Percentiles rank a stretch among this genome's conserved stretches.
phyloP scores from a whole-genome alignment of 2,797 vertebrate species.

The Champsocephalus esox region DNA sequence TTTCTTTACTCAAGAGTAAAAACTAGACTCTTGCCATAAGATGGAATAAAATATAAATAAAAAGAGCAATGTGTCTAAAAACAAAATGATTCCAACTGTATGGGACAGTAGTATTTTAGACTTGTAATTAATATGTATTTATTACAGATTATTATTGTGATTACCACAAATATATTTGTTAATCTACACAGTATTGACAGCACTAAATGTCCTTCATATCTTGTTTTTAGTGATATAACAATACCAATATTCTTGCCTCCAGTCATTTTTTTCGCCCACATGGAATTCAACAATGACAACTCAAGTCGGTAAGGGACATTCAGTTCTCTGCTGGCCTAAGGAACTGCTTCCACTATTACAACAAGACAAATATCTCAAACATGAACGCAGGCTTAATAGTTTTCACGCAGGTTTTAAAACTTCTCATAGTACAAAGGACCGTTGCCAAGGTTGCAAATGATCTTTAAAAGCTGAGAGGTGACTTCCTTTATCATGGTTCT shows the following conservation, averaged over 20 bases:
- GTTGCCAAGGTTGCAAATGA: not conserved
- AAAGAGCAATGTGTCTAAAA: too few species aligned
- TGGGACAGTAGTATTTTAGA: too few species aligned
- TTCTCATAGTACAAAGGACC: not conserved
- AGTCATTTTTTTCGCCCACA: conserved; percentile 14
- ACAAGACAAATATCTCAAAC: not conserved
- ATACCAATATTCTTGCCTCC: conserved; percentile 19
- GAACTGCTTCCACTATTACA: not conserved
- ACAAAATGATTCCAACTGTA: too few species aligned
- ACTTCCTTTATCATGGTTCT: too few species aligned
- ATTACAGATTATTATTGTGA: too few species aligned
- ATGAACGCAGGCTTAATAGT: not conserved
- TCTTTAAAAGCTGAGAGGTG: not conserved
- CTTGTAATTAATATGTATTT: too few species aligned
- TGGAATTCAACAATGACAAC: conserved; percentile 33
- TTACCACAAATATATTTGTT: too few species aligned
- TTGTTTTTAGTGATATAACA: conserved; percentile 5
- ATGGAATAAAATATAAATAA: too few species aligned
- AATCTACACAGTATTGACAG: too few species aligned
- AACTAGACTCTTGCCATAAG: too few species aligned
- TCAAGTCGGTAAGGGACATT: conserved; percentile 14
- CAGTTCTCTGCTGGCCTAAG: conserved; percentile 19
- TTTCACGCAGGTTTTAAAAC: conserved; percentile 7
- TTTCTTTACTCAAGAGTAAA: too few species aligned
- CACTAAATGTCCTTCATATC: not conserved